phyloP scores from a whole-genome alignment of 2,113 vertebrate genomes.

The Mobula birostris region DNA sequence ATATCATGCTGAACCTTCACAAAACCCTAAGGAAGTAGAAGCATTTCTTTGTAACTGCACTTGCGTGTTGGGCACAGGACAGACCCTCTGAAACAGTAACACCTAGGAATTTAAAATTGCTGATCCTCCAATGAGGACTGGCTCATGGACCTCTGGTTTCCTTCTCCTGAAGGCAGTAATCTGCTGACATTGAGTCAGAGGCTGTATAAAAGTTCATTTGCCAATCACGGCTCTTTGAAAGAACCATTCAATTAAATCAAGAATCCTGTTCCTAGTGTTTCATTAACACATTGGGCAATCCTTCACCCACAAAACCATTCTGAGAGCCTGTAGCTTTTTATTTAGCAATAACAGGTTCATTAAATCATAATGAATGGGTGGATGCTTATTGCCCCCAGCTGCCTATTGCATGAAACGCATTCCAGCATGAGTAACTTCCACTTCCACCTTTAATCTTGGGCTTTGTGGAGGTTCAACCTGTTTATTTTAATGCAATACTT shows the following conservation, averaged over 20 bases:
- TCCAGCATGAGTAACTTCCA: neutral
- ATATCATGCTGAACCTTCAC: too few relatives aligned
- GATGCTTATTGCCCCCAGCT: neutral
- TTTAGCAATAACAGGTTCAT: conserved; percentile 2
- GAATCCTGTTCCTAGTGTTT: neutral
- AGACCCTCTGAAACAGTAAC: too few relatives aligned
- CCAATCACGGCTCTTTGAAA: neutral
- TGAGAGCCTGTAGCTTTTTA: neutral
- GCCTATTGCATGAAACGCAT: neutral
- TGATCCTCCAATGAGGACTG: too few relatives aligned
- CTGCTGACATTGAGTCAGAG: too few relatives aligned
- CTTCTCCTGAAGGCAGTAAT: too few relatives aligned
- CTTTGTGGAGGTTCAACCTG: neutral
- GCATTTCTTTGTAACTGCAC: too few relatives aligned
- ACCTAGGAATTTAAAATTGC: too few relatives aligned
- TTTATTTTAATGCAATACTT: neutral
- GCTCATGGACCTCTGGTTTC: too few relatives aligned
- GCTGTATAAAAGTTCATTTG: neutral
- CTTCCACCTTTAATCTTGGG: neutral
- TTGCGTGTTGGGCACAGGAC: too few relatives aligned
- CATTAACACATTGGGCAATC: neutral
- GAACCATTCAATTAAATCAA: neutral
- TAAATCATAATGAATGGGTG: conserved; percentile 31
- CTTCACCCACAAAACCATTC: neutral
- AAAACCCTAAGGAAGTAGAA: too few relatives aligned